A percentile compares a stretch with the other conserved stretches of the same genome.
phyloP scores from a whole-genome alignment of 2,113 vertebrate genomes.

The Pampusana beccarii region DNA sequence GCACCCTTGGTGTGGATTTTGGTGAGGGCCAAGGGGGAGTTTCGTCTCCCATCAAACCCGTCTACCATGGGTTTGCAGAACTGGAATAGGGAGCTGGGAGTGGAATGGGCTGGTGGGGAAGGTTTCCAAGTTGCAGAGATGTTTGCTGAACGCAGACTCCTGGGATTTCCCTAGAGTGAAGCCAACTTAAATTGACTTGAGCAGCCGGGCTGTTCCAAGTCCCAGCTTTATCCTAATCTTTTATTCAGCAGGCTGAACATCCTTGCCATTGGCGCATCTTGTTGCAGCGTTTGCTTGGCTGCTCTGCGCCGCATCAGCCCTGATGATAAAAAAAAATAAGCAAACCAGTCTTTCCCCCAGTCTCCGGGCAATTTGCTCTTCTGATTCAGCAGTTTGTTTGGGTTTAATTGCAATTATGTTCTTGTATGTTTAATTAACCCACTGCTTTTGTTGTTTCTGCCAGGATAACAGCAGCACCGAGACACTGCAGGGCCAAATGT shows the following conservation, averaged over 20 bases:
- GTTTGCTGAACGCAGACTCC: not conserved
- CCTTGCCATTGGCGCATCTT: not conserved
- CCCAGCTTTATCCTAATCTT: not conserved
- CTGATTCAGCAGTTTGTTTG: conserved; percentile 13
- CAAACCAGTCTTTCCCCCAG: not conserved
- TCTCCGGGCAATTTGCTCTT: not conserved
- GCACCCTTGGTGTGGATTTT: not conserved
- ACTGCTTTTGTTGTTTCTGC: not conserved
- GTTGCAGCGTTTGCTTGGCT: not conserved
- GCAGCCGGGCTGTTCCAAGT: not conserved
- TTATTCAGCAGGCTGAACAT: conserved; percentile 6
- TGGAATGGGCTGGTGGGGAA: not conserved
- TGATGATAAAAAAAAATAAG: not conserved
- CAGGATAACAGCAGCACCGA: not conserved
- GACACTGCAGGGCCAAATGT: not conserved
- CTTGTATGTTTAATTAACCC: conserved; percentile 2
- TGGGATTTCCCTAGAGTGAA: not conserved
- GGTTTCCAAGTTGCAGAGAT: not conserved
- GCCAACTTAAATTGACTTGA: not conserved
- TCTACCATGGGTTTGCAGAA: not conserved
- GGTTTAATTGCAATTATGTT: not conserved
- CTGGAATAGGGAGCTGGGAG: not conserved
- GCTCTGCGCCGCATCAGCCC: not conserved
- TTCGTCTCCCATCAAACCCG: not conserved
- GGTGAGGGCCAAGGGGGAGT: not conserved